Percentiles rank a stretch among this genome's conserved stretches.
Conservation (phyloP, 2,888 invertebrate genomes). For the Pterostichus madidus region DNA sequence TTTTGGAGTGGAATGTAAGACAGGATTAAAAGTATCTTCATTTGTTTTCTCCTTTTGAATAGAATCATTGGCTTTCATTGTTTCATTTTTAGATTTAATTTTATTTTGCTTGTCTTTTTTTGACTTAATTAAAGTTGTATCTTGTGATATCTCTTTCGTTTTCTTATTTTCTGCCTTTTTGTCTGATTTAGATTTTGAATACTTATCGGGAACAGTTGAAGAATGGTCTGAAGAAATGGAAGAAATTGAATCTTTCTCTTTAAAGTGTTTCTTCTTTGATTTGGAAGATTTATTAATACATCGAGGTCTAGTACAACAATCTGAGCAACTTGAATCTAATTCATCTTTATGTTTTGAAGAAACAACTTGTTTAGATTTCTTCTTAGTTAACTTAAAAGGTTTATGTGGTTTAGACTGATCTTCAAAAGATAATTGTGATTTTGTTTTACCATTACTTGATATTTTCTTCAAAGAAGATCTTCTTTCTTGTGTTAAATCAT, state of each 20-base stretch:
- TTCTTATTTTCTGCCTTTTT: neutral
- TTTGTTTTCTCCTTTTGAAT: neutral
- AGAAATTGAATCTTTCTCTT: too few species aligned
- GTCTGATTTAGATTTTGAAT: neutral
- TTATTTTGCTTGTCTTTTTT: neutral
- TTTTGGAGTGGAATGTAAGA: too few species aligned
- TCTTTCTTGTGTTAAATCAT: too few species aligned
- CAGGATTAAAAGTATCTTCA: too few species aligned
- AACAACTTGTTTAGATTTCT: neutral
- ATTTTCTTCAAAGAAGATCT: too few species aligned
- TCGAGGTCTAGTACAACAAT: too few species aligned
- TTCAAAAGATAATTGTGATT: neutral
- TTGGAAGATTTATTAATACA: neutral
- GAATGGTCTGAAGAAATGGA: too few species aligned
- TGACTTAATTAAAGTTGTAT: neutral
- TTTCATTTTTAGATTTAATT: neutral
- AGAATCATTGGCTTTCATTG: neutral
- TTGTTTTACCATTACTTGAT: too few species aligned
- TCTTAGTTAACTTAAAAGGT: neutral
- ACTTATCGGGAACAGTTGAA: too few species aligned
- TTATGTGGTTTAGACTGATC: neutral
- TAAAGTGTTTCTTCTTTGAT: neutral
- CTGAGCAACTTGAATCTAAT: too few species aligned
- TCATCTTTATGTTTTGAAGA: neutral
- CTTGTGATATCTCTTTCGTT: neutral